Evolutionary conservation across 2,888 invertebrate genomes (phyloP).

Genomic region (Tethea ocularis): DNA sequence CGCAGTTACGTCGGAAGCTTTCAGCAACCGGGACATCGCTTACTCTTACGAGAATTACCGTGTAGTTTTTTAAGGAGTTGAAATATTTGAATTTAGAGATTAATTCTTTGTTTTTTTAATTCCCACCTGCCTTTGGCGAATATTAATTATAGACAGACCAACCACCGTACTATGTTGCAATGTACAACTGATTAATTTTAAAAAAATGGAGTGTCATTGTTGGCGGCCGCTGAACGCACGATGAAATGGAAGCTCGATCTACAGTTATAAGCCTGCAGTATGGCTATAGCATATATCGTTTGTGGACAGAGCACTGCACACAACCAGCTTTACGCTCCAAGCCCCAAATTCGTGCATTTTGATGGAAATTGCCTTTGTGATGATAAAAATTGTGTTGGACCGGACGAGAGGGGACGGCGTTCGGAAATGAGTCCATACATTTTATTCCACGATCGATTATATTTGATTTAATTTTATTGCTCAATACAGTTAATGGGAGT

Average conservation of each 20-base stretch:
- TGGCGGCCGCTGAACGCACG: neutral
- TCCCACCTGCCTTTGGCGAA: too few relatives aligned
- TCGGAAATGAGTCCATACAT: conserved; percentile 74
- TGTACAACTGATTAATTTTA: neutral
- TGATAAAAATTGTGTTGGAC: conserved; percentile 65
- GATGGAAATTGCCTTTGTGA: conserved; percentile 72
- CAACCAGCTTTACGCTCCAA: conserved; percentile 48
- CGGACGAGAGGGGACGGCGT: conserved; percentile 49
- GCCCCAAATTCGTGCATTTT: conserved; percentile 68
- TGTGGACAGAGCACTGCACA: conserved; percentile 32
- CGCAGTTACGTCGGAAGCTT: too few relatives aligned
- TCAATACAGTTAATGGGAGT: conserved; percentile 47
- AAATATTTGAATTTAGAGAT: too few relatives aligned
- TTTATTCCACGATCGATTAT: conserved; percentile 68
- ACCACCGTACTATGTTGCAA: neutral
- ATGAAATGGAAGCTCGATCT: neutral
- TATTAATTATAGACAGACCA: too few relatives aligned
- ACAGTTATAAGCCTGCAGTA: neutral
- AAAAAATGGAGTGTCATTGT: conserved; percentile 4
- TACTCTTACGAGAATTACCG: too few relatives aligned
- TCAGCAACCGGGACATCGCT: too few relatives aligned
- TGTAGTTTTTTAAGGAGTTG: too few relatives aligned
- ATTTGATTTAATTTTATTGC: conserved; percentile 71
- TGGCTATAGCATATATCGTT: conserved; percentile 16
- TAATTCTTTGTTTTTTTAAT: too few relatives aligned